Evolutionary conservation across 23 tunicate species (phyloP).

Genomic region (Pegea sp.): DNA sequence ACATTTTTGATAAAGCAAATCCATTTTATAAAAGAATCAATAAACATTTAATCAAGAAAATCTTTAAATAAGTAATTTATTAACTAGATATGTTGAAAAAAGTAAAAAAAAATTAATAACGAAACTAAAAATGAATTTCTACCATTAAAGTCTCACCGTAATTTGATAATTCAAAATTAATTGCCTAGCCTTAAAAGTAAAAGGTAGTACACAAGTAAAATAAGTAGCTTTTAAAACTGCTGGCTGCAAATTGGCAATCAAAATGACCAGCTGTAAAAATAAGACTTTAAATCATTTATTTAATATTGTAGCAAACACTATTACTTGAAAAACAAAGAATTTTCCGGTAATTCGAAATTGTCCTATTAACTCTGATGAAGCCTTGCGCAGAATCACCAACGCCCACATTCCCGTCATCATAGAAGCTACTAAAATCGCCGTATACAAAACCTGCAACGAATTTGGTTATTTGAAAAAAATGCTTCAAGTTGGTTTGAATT

Average conservation of each 20-base stretch:
- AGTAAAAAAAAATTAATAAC: no score
- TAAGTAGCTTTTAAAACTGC: conserved; percentile 20
- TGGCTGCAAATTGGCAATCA: conserved; percentile 66
- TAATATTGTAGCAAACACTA: not conserved
- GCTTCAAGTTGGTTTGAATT: no score
- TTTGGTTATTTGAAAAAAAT: no score
- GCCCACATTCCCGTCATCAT: conserved; percentile 96
- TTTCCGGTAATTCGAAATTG: conserved; percentile 44
- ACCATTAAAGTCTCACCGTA: conserved; percentile 17
- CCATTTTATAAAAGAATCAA: no score
- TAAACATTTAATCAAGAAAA: no score
- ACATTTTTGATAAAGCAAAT: no score
- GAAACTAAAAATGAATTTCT: not conserved
- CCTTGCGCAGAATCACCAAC: conserved; percentile 40
- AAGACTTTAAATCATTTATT: no score
- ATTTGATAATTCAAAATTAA: conserved; percentile 71
- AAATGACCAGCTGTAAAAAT: conserved; percentile 33
- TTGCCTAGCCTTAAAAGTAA: conserved; percentile 15
- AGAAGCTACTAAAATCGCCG: conserved; percentile 26
- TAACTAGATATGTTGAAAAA: no score
- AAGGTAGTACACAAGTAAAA: conserved; percentile 33
- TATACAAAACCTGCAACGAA: conserved; percentile 28
- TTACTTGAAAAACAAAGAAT: conserved; percentile 61
- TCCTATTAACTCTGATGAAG: conserved; percentile 15
- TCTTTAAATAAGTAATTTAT: no score